phyloP scores from a whole-genome alignment of 2,113 vertebrate species.

The Peromyscus polionotus region DNA sequence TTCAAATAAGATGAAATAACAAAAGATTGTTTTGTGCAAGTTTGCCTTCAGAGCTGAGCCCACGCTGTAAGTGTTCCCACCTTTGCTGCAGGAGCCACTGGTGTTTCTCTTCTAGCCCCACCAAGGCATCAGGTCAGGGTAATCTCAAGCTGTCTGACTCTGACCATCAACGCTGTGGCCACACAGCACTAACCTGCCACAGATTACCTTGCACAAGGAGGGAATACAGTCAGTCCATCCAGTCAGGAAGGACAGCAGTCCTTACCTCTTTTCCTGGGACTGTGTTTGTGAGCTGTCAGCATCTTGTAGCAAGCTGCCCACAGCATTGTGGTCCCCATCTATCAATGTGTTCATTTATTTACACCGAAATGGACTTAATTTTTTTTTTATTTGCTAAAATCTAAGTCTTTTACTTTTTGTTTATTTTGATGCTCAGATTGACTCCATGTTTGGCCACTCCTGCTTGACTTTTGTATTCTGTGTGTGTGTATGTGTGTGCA shows the following conservation, averaged over 20 bases:
- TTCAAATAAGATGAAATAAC: not conserved
- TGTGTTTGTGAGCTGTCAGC: not conserved
- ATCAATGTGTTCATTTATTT: not conserved
- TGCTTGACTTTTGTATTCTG: not conserved
- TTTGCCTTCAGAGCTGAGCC: not conserved
- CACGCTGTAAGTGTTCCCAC: not conserved
- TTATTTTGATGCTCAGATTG: not conserved
- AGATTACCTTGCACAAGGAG: not conserved
- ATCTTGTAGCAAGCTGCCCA: not conserved
- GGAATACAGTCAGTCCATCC: not conserved
- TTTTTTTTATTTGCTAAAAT: not conserved
- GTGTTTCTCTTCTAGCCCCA: not conserved
- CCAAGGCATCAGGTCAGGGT: not conserved
- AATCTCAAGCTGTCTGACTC: not conserved
- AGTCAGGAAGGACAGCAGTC: not conserved
- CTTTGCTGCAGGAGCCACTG: not conserved
- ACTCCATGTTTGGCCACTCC: not conserved
- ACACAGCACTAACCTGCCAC: not conserved
- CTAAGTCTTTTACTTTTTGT: not conserved
- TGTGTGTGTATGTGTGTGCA: not conserved
- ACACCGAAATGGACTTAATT: not conserved
- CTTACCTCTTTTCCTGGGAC: not conserved
- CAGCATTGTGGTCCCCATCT: not conserved
- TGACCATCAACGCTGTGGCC: not conserved
- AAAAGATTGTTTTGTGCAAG: not conserved